Percentiles rank a stretch among this genome's conserved stretches.
Conservation (phyloP, 2,888 invertebrate genomes). For the Deroplatys truncata region DNA sequence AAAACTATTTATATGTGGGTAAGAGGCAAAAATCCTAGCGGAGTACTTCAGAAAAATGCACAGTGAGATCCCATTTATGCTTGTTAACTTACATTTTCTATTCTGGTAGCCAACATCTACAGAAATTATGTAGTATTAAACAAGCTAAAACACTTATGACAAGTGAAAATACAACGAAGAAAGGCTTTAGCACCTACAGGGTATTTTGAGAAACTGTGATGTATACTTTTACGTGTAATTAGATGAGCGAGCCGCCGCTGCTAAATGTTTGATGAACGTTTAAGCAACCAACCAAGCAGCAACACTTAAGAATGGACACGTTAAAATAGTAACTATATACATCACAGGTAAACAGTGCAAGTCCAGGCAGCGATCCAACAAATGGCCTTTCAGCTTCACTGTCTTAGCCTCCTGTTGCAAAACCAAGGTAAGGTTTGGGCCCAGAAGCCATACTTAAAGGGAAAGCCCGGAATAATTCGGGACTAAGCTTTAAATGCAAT, state of each 20-base stretch:
- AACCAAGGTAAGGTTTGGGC: neutral
- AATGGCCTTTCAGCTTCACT: neutral
- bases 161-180: too few species aligned
- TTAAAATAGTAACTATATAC: neutral
- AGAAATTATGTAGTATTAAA: too few species aligned
- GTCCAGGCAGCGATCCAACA: neutral
- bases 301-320: neutral
- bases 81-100: too few species aligned
- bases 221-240: too few species aligned
- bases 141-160: too few species aligned
- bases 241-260: neutral
- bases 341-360: neutral
- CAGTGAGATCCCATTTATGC: too few species aligned
- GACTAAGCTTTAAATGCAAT: neutral
- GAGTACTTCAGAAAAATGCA: too few species aligned
- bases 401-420: neutral
- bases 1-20: too few species aligned
- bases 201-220: too few species aligned
- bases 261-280: neutral
- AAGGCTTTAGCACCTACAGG: too few species aligned
- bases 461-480: neutral
- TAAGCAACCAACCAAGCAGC: neutral
- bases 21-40: too few species aligned
- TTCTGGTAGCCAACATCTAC: too few species aligned
- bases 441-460: neutral